phyloP scores from a whole-genome alignment of 2,888 invertebrate genomes.

The Philereme transversata region DNA sequence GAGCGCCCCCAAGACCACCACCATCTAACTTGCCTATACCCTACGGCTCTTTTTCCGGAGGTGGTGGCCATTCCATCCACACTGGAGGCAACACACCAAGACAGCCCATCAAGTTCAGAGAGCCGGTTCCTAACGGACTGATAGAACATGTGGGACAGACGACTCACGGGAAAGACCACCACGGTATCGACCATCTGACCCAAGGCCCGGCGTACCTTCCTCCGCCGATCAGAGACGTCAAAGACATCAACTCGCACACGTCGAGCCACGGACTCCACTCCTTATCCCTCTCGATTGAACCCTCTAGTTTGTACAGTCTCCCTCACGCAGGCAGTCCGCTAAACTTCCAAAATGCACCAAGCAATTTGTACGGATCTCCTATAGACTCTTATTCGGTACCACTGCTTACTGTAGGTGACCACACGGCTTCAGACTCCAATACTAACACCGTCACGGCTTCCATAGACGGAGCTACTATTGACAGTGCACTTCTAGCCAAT shows the following conservation, averaged over 20 bases:
- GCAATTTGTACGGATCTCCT: slow-evolving; percentile 69
- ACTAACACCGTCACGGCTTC: slow-evolving; percentile 68
- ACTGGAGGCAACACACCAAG: slow-evolving; percentile 75
- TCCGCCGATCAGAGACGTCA: slow-evolving; percentile 85
- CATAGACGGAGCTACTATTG: slow-evolving; percentile 68
- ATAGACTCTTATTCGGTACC: slow-evolving; percentile 82
- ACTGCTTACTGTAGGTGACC: slow-evolving; percentile 76
- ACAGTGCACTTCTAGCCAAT: slow-evolving; percentile 68
- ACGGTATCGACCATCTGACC: slow-evolving; percentile 79
- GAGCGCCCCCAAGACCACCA: slow-evolving; percentile 64
- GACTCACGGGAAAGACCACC: slow-evolving; percentile 85
- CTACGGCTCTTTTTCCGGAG: slow-evolving; percentile 73
- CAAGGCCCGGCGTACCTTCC: slow-evolving; percentile 85
- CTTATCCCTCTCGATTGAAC: slow-evolving; percentile 75
- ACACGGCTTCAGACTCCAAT: slow-evolving; percentile 75
- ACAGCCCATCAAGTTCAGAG: slow-evolving; percentile 88
- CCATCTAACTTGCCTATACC: slow-evolving; percentile 68
- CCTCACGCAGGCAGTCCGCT: slow-evolving; percentile 76
- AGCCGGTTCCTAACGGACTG: slow-evolving; percentile 89
- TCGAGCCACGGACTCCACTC: slow-evolving; percentile 54
- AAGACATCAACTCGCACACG: slow-evolving; percentile 67
- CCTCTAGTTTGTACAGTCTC: slow-evolving; percentile 78
- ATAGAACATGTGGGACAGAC: slow-evolving; percentile 86
- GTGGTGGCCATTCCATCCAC: slow-evolving; percentile 67
- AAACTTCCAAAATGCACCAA: slow-evolving; percentile 72